These are phyloP conservation scores for Tetheella fluctuosa DNA, from an alignment of 2,888 invertebrate genomes.

Conservation along the genomic window DNA sequence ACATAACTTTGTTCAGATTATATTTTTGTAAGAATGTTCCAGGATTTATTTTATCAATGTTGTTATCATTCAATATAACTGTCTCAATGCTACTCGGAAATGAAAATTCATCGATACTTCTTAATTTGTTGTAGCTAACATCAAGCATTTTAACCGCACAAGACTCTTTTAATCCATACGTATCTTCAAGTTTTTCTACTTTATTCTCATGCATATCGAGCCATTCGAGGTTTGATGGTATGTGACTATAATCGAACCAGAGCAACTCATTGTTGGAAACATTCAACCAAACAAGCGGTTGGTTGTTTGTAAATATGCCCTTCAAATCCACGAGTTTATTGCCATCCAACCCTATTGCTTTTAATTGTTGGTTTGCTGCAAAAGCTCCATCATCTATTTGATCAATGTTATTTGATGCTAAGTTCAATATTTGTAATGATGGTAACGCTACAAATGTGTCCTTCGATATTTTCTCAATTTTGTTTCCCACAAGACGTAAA, in stretches of 20 bases:
- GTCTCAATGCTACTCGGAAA: slow-evolving; percentile 90
- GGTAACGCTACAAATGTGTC: slow-evolving; percentile 89
- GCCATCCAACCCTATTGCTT: slow-evolving; percentile 90
- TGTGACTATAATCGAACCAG: slow-evolving; percentile 92
- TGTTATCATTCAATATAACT: slow-evolving; percentile 89
- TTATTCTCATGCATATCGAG: slow-evolving; percentile 92
- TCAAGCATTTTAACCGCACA: slow-evolving; percentile 90
- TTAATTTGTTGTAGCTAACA: slow-evolving; percentile 89
- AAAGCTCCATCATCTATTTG: slow-evolving; percentile 91
- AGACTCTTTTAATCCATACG: slow-evolving; percentile 87
- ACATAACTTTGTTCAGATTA: slow-evolving; percentile 89
- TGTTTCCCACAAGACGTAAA: slow-evolving; percentile 91
- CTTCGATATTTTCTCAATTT: slow-evolving; percentile 89
- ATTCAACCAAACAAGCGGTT: slow-evolving; percentile 91
- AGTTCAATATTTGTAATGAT: slow-evolving; percentile 90
- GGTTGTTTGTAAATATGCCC: slow-evolving; percentile 89
- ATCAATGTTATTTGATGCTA: slow-evolving; percentile 91
- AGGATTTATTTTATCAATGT: slow-evolving; percentile 87
- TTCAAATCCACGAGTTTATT: slow-evolving; percentile 91
- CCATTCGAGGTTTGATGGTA: slow-evolving; percentile 90
- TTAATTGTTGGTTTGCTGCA: slow-evolving; percentile 88
- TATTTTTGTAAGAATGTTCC: slow-evolving; percentile 89
- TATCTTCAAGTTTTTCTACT: slow-evolving; percentile 90
- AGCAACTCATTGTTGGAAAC: slow-evolving; percentile 91
- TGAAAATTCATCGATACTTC: slow-evolving; percentile 87